A percentile compares a stretch with the other conserved stretches of the same genome.
Evolutionary conservation across 2,113 vertebrate genomes (phyloP).

Genomic region (Cheilinus undulatus): DNA sequence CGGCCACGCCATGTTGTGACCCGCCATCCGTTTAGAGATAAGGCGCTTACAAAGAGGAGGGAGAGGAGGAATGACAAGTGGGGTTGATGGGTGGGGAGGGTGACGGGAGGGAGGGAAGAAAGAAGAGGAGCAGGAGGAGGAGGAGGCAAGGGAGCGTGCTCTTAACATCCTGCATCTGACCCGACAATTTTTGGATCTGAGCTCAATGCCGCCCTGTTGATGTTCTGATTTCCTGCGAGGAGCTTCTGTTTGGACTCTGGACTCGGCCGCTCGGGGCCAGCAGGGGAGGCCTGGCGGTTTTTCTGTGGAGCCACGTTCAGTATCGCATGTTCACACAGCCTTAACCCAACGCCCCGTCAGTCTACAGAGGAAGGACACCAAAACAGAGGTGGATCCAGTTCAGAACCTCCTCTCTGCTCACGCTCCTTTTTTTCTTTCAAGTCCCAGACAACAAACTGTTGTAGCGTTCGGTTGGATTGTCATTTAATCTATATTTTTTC

Average conservation of each 20-base stretch:
- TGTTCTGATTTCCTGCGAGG: constrained; percentile 40
- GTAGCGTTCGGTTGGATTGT: constrained; percentile 21
- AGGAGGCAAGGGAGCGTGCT: constrained; percentile 13
- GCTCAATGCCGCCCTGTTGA: constrained; percentile 38
- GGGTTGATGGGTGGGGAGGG: constrained; percentile 19
- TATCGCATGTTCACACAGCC: constrained; percentile 68
- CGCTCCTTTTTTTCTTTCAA: constrained; percentile 7
- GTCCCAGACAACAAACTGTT: constrained; percentile 27
- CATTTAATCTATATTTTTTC: background rate
- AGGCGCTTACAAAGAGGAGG: constrained; percentile 49
- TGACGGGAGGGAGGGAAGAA: background rate
- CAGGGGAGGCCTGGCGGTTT: constrained; percentile 17
- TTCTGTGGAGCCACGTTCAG: constrained; percentile 47
- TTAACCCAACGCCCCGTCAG: constrained; percentile 48
- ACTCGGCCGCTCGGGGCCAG: background rate
- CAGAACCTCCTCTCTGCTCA: constrained; percentile 33
- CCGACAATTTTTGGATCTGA: constrained; percentile 60
- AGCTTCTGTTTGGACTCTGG: constrained; percentile 48
- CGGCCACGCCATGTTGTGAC: constrained; percentile 18
- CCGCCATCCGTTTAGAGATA: constrained; percentile 37
- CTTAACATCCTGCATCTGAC: constrained; percentile 57
- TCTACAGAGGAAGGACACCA: constrained; percentile 50
- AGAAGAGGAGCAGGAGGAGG: background rate
- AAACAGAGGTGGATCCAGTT: constrained; percentile 36
- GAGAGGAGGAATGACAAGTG: constrained; percentile 37